Evolutionary conservation across 2,113 vertebrate genomes (phyloP).

Genomic region (Syngnathoides biaculeatus): DNA sequence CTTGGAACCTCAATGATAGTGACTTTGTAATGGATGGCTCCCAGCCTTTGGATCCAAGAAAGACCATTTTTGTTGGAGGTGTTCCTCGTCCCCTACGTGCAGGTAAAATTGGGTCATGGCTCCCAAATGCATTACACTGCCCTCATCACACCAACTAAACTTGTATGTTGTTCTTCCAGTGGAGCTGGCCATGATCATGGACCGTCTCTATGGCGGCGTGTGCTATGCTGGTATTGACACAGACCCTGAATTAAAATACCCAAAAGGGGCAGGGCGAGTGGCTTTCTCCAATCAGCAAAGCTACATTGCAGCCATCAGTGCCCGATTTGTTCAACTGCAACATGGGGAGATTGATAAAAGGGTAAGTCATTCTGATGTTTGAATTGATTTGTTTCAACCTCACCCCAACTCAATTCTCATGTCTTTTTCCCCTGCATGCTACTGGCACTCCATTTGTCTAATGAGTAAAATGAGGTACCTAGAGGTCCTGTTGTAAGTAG

Average conservation of each 20-base stretch:
- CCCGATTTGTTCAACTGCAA: conserved; percentile 99
- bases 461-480: no score
- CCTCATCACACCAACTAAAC: not conserved
- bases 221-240: conserved; percentile 99
- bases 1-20: conserved; percentile 99
- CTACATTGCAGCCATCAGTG: conserved; percentile 99
- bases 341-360: conserved; percentile 99
- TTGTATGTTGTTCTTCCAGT: conserved; percentile 67
- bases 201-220: conserved; percentile 95
- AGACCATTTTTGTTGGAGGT: conserved; percentile 98
- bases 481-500: no score
- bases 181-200: conserved; percentile 99
- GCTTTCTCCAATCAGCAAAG: conserved; percentile 99
- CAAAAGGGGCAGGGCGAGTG: conserved; percentile 95
- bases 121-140: not conserved
- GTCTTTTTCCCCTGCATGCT: not conserved
- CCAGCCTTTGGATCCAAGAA: conserved; percentile 95
- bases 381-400: not conserved
- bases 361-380: conserved; percentile 74
- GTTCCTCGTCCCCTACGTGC: conserved; percentile 96
- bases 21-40: conserved; percentile 99
- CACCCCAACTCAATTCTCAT: not conserved
- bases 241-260: conserved; percentile 97
- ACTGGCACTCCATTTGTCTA: no score
- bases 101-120: conserved; percentile 69